phyloP scores from a whole-genome alignment of 2,113 vertebrate genomes.

The Meles meles region DNA sequence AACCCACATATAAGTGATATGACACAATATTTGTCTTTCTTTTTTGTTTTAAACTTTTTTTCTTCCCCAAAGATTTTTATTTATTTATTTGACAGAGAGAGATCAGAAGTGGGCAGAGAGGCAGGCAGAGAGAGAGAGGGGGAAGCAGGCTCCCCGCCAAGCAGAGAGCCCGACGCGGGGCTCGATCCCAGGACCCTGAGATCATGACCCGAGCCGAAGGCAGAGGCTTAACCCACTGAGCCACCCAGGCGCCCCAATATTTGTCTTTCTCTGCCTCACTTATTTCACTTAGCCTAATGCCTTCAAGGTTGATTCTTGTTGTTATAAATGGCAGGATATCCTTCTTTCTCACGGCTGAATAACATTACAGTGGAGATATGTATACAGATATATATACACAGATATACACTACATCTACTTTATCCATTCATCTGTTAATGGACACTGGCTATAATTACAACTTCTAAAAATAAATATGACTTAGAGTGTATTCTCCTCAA shows the following conservation, averaged over 20 bases:
- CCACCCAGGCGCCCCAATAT: no score
- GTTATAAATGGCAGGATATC: background rate
- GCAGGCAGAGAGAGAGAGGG: no score
- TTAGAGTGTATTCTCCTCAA: background rate
- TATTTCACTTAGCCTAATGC: background rate
- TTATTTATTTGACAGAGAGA: no score
- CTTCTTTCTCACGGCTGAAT: background rate
- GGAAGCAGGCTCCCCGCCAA: no score
- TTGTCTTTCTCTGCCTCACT: background rate
- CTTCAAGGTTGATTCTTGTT: background rate
- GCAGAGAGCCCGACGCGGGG: no score
- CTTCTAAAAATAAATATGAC: conserved; percentile 4
- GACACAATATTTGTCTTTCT: background rate
- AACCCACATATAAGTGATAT: background rate
- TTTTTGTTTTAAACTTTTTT: no score
- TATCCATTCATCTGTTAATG: background rate
- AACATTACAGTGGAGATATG: background rate
- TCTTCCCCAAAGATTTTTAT: no score
- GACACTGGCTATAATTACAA: background rate
- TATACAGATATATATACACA: background rate
- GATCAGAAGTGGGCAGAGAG: no score
- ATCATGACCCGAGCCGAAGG: no score
- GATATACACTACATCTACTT: background rate
- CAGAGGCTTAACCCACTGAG: no score
- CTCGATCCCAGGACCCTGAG: no score